Conservation (phyloP, 1,140 invertebrate genomes). For the Camponotus vicinus region DNA sequence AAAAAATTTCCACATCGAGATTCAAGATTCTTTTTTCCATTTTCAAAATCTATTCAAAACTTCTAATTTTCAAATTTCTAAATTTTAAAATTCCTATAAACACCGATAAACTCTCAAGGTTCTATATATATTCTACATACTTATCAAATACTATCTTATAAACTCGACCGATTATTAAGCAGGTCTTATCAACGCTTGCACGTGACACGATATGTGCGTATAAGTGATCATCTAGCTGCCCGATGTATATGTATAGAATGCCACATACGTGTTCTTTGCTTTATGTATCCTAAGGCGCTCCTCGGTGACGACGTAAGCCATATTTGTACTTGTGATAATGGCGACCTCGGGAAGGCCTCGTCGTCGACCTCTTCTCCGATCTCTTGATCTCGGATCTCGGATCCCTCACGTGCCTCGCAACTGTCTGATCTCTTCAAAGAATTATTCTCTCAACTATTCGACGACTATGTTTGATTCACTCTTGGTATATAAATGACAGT, state of each 20-base stretch:
- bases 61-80: too few species aligned
- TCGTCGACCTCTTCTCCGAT: conserved; percentile 27
- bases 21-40: background rate
- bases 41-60: background rate
- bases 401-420: background rate
- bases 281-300: conserved; percentile 38
- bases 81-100: background rate
- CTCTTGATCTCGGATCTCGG: background rate
- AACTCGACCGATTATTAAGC: conserved; percentile 16
- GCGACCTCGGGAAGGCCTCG: conserved; percentile 52
- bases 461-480: background rate
- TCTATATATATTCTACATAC: background rate
- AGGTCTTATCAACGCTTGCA: conserved; percentile 18
- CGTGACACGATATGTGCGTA: conserved; percentile 25
- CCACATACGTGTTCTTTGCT: background rate
- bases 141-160: conserved; percentile 14
- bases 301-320: conserved; percentile 49
- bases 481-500: background rate
- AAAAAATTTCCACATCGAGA: background rate
- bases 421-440: conserved; percentile 1
- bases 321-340: conserved; percentile 63
- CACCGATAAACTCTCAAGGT: background rate
- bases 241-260: conserved; percentile 12
- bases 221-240: conserved; percentile 24
- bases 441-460: background rate